These are phyloP conservation scores for Bombylius discolor DNA, from an alignment of 2,888 invertebrate species.

Conservation along the genomic window DNA sequence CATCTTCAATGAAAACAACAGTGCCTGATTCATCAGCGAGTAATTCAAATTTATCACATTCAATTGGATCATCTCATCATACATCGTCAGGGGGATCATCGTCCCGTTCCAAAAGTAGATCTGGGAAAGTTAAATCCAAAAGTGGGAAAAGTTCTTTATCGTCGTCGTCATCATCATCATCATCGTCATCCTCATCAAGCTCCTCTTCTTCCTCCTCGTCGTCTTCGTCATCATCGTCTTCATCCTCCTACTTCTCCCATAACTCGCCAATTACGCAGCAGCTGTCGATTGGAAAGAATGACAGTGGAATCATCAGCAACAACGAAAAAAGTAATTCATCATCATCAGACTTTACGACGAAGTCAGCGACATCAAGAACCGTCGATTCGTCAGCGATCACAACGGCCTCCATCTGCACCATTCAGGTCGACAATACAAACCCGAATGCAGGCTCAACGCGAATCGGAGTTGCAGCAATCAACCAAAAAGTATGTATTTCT, in stretches of 20 bases:
- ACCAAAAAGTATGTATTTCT: conserved; percentile 2
- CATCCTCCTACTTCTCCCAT: background rate
- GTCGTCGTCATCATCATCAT: background rate
- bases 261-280: background rate
- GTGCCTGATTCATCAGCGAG: background rate
- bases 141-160: conserved; percentile 8
- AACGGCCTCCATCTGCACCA: background rate
- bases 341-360: conserved; percentile 19
- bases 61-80: too few species aligned
- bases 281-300: background rate
- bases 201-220: background rate
- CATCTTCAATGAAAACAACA: background rate
- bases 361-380: conserved; percentile 37
- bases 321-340: conserved; percentile 11
- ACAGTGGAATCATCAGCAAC: background rate
- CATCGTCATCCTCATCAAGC: background rate
- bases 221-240: background rate
- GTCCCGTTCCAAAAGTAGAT: conserved; percentile 10
- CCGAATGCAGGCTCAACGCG: background rate
- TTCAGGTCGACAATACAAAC: background rate
- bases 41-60: background rate
- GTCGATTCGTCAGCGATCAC: conserved; percentile 25
- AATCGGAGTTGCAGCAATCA: background rate
- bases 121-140: conserved; percentile 10
- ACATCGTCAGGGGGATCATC: background rate